Evolutionary conservation across 2,888 invertebrate species (phyloP), one percentile per base, ranked within the genome.

Genomic region (Alitta virens): DNA sequence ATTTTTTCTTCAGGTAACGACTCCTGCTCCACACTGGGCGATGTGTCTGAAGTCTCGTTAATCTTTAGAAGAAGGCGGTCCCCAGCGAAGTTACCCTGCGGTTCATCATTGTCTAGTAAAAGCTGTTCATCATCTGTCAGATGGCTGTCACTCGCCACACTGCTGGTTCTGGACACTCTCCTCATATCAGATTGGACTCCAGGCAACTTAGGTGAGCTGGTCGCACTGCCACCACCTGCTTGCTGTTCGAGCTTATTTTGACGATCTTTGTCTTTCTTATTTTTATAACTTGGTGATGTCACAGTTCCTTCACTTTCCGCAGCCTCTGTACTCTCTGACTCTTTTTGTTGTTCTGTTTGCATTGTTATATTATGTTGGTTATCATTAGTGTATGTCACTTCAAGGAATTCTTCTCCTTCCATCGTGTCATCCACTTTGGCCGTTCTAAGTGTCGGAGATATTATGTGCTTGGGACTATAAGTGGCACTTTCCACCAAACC

Each of bases 401-500:
- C 78, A 38, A 79, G 63, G 63, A 72, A 79, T 33, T 76, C 76
- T 16, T 78, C 77, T 7, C 63, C 64, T 14, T 62, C 62, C 12
- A 33, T 38, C 3, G 23, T 23, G 40, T 50, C 43, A 26, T 51
- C 52, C 2, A 61, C 38, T 21, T 49, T 25, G 56, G 52, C 51
- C 18, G 53, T 53, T 26, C 60, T 56, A n/a, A 66, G 49, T 23
- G 75, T 75, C 0, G 78, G 74, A 1, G 78, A 78, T 0, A 78
- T 60, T 33, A 71, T 66, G 27, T 68, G 72, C n/a, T 69, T 69
- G 5, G 69, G 62, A 25, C 56, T 27, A 42, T 89, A 83, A 90
- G 92, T 40, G 23, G 94, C 92, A 56, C 93, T 89, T 77, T 90
- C 88, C 67, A 87, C 84, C 49, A 96, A 86, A 1, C 95, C 95